Evolutionary conservation across 2,113 vertebrate species (phyloP).

Genomic region (Ammospiza caudacuta): DNA sequence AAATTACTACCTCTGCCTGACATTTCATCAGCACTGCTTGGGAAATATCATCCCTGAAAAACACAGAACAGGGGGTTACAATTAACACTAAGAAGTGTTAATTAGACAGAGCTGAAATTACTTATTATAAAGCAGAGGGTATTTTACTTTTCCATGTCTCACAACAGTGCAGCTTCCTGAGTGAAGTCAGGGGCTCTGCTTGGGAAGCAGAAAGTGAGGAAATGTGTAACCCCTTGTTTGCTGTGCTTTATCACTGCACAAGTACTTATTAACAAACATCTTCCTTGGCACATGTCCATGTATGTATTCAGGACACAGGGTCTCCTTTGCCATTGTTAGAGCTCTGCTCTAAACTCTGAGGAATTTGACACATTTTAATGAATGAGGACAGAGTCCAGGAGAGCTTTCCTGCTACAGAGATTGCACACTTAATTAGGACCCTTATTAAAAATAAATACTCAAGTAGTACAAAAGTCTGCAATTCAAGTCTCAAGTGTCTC

Average conservation of each 20-base stretch:
- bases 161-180: slow-evolving; percentile 48
- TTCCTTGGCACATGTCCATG: background rate
- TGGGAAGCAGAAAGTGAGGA: background rate
- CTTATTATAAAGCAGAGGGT: slow-evolving; percentile 54
- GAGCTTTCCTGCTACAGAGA: slow-evolving; percentile 56
- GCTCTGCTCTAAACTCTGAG: slow-evolving; percentile 48
- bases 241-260: background rate
- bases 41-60: slow-evolving; percentile 67
- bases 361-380: slow-evolving; percentile 71
- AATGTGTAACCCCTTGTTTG: slow-evolving; percentile 20
- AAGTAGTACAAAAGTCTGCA: background rate
- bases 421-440: slow-evolving; percentile 52
- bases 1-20: slow-evolving; percentile 60
- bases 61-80: slow-evolving; percentile 62
- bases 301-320: slow-evolving; percentile 13
- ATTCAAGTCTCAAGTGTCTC: background rate
- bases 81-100: slow-evolving; percentile 74
- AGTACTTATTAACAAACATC: slow-evolving; percentile 15
- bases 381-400: slow-evolving; percentile 60
- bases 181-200: slow-evolving; percentile 14
- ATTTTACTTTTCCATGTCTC: slow-evolving; percentile 47
- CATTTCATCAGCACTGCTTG: slow-evolving; percentile 64
- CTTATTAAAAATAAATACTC: slow-evolving; percentile 66
- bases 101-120: slow-evolving; percentile 60
- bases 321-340: slow-evolving; percentile 47